These are phyloP conservation scores for Drosophila stalkeri DNA, from an alignment of 2,888 invertebrate species.

Conservation along the genomic window DNA sequence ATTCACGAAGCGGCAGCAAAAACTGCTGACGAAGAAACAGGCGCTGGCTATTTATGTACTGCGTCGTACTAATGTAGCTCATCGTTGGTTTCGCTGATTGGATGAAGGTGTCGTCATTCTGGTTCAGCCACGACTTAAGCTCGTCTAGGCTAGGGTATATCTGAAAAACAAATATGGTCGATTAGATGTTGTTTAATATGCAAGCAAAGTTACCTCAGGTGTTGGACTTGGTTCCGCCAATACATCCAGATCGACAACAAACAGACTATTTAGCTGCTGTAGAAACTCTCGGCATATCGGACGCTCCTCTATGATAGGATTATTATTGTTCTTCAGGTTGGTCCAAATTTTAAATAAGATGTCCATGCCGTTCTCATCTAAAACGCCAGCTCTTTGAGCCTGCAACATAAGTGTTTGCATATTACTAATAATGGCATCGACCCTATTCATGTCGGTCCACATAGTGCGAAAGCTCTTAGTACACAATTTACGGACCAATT, in stretches of 20 bases:
- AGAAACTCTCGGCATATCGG: conserved; percentile 38
- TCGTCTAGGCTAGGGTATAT: conserved; percentile 86
- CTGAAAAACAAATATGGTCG: conserved; percentile 40
- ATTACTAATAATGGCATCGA: conserved; percentile 51
- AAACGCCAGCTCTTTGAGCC: conserved; percentile 35
- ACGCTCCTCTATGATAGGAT: conserved; percentile 32
- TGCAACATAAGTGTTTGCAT: conserved; percentile 58
- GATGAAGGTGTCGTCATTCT: conserved; percentile 53
- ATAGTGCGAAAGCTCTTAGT: conserved; percentile 81
- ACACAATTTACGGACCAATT: conserved; percentile 75
- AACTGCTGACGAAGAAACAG: conserved; percentile 92
- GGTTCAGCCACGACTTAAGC: conserved; percentile 72
- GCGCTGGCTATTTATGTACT: conserved; percentile 93
- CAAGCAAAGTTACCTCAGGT: conserved; percentile 2
- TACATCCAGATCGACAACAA: conserved; percentile 32
- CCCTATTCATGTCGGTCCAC: conserved; percentile 53
- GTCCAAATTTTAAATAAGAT: conserved; percentile 52
- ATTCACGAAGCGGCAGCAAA: conserved; percentile 89
- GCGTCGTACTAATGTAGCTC: conserved; percentile 87
- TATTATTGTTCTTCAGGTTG: conserved; percentile 40
- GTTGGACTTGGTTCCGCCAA: conserved; percentile 16
- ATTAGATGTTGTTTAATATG: neutral
- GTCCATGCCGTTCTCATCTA: conserved; percentile 31
- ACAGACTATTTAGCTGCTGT: conserved; percentile 26
- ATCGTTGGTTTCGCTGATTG: conserved; percentile 7